Conservation (phyloP, 2,113 vertebrate species). For the Rhagologus leucostigma region DNA sequence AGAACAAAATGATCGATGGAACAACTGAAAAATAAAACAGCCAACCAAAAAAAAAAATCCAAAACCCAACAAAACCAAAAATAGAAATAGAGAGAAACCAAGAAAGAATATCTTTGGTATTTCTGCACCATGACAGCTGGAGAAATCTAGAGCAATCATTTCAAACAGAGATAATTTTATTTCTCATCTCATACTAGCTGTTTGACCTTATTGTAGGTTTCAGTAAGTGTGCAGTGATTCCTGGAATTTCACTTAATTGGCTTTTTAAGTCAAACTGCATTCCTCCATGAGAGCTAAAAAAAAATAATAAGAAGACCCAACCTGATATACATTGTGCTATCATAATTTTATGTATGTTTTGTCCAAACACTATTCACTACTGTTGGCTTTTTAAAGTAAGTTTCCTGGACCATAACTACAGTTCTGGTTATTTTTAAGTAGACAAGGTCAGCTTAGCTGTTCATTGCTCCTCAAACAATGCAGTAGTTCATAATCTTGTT, state of each 20-base stretch:
- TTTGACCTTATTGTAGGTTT: not conserved
- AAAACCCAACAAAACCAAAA: not conserved
- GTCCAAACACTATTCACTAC: not conserved
- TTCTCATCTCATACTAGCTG: not conserved
- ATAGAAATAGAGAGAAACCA: not conserved
- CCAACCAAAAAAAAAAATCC: not conserved
- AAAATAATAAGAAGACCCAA: not conserved
- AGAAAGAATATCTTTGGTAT: not conserved
- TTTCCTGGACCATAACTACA: not conserved
- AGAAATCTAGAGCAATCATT: not conserved
- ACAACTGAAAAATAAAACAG: not conserved
- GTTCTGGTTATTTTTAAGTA: not conserved
- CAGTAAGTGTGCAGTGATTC: not conserved
- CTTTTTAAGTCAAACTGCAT: not conserved
- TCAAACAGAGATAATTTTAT: not conserved
- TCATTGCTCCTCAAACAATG: not conserved
- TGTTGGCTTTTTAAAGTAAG: not conserved
- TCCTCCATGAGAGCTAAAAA: not conserved
- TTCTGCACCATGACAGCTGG: not conserved
- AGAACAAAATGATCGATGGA: not conserved
- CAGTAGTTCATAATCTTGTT: not conserved
- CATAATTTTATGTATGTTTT: not conserved
- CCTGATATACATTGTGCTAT: not conserved
- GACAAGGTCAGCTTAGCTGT: not conserved
- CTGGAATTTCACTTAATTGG: not conserved